Evolutionary conservation across 2,888 invertebrate species (phyloP).

Genomic region (Apodemia duryi): DNA sequence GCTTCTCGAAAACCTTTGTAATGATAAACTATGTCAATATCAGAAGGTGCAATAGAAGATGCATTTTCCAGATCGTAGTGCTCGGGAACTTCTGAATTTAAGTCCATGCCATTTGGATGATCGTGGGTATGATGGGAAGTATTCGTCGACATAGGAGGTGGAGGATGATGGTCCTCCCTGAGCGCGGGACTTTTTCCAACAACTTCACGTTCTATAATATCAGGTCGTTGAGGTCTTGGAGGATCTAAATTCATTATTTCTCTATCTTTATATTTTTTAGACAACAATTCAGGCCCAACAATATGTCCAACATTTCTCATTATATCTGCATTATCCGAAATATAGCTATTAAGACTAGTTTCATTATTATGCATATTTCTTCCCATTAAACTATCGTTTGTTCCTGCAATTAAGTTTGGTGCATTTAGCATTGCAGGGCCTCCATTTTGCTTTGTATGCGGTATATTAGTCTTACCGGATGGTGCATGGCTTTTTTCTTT

Average conservation of each 20-base stretch:
- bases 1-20: constrained; percentile 96
- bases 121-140: constrained; percentile 85
- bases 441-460: constrained; percentile 89
- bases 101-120: constrained; percentile 85
- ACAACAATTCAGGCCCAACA: constrained; percentile 90
- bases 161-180: constrained; percentile 88
- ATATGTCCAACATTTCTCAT: constrained; percentile 88
- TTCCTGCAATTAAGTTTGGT: constrained; percentile 82
- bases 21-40: constrained; percentile 97
- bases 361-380: constrained; percentile 85
- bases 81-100: constrained; percentile 90
- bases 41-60: constrained; percentile 97
- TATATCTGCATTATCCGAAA: constrained; percentile 86
- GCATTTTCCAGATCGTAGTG: constrained; percentile 98
- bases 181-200: constrained; percentile 91
- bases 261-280: constrained; percentile 93
- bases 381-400: constrained; percentile 84
- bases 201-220: constrained; percentile 94
- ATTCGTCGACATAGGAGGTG: constrained; percentile 86
- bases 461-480: constrained; percentile 82
- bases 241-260: constrained; percentile 86
- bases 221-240: constrained; percentile 91
- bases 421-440: constrained; percentile 84
- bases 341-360: constrained; percentile 83
- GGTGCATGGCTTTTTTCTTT: constrained; percentile 88